These are phyloP conservation scores for Myotis brandtii DNA, from an alignment of 2,113 vertebrate genomes.

Conservation along the genomic window DNA sequence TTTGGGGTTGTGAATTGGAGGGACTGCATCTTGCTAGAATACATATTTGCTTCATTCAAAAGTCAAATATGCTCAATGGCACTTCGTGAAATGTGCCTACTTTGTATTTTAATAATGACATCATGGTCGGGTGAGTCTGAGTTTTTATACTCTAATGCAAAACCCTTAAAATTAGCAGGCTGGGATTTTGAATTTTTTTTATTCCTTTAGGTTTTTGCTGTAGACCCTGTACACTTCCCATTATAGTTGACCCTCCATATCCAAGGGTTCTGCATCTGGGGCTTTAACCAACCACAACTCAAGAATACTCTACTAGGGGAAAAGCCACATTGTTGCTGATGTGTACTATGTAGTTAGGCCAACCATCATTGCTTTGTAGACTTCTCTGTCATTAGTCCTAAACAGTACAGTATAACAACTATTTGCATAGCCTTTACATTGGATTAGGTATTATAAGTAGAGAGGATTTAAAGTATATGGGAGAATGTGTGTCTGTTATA, in stretches of 20 bases:
- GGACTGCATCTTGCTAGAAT: slow-evolving; percentile 54
- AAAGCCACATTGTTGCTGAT: neutral
- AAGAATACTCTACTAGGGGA: neutral
- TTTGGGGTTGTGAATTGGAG: slow-evolving; percentile 66
- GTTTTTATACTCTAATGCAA: slow-evolving; percentile 67
- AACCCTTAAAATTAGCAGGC: slow-evolving; percentile 47
- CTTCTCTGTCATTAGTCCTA: neutral
- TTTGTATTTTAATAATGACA: slow-evolving; percentile 64
- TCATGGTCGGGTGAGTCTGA: slow-evolving; percentile 43
- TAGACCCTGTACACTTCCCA: neutral
- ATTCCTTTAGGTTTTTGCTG: neutral
- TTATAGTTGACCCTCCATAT: neutral
- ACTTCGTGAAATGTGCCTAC: neutral
- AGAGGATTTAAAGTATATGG: neutral
- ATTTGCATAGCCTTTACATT: neutral
- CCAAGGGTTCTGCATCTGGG: neutral
- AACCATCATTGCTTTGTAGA: neutral
- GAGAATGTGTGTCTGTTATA: neutral
- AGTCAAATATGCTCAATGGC: slow-evolving; percentile 37
- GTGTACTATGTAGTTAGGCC: neutral
- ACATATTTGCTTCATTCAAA: slow-evolving; percentile 70
- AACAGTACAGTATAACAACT: neutral
- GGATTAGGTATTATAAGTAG: neutral
- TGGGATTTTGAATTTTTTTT: slow-evolving; percentile 66
- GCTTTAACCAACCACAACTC: neutral